Percentiles rank a stretch among this genome's conserved stretches.
Evolutionary conservation across 2,888 invertebrate genomes (phyloP).

Genomic region (Osmoderma eremita): DNA sequence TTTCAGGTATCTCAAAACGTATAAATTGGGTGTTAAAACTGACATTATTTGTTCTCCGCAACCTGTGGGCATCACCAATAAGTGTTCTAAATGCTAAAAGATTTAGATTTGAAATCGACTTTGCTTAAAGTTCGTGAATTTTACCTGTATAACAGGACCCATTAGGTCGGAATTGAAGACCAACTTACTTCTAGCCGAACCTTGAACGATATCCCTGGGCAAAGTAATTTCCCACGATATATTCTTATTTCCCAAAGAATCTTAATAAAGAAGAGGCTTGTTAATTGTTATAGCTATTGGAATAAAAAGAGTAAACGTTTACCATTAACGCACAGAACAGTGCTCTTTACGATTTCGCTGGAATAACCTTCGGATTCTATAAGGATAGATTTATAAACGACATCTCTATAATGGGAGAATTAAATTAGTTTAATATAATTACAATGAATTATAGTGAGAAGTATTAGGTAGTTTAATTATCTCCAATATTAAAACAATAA

Average conservation of each 20-base stretch:
- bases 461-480: neutral
- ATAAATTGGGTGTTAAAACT: constrained; percentile 77
- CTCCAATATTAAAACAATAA: too few species aligned
- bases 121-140: too few species aligned
- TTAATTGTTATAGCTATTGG: too few species aligned
- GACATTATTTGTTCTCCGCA: constrained; percentile 88
- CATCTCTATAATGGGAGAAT: constrained; percentile 64
- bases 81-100: constrained; percentile 71
- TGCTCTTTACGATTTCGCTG: constrained; percentile 72
- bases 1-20: constrained; percentile 72
- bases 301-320: neutral
- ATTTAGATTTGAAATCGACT: too few species aligned
- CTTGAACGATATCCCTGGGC: constrained; percentile 68
- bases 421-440: constrained; percentile 43
- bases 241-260: constrained; percentile 52
- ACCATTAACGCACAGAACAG: constrained; percentile 74
- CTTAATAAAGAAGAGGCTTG: neutral
- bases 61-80: constrained; percentile 76
- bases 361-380: constrained; percentile 80
- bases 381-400: constrained; percentile 70
- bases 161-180: constrained; percentile 72
- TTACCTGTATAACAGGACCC: constrained; percentile 69
- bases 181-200: constrained; percentile 72
- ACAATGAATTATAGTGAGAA: too few species aligned
- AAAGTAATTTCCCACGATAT: constrained; percentile 64